Evolutionary conservation across 92 coral and sea anemone genomes (phyloP).

Genomic region (Nematostella vectensis): DNA sequence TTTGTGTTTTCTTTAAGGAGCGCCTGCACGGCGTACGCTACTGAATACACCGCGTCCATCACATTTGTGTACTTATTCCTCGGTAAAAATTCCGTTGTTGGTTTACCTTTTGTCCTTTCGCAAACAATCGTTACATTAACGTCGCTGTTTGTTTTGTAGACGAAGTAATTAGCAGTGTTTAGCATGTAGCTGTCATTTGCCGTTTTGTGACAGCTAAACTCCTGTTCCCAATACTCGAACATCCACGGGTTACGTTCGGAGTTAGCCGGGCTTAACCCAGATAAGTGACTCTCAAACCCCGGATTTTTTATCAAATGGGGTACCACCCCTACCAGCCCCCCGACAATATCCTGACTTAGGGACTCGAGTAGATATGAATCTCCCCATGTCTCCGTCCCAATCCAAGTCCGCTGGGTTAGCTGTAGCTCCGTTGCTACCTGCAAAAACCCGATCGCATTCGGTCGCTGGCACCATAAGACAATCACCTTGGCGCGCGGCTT

Average conservation of each 20-base stretch:
- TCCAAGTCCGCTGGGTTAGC: constrained; percentile 74
- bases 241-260: constrained; percentile 76
- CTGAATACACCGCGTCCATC: constrained; percentile 91
- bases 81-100: constrained; percentile 58
- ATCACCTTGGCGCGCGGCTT: constrained; percentile 56
- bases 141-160: constrained; percentile 37
- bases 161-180: constrained; percentile 19
- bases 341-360: constrained; percentile 46
- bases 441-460: constrained; percentile 79
- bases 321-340: constrained; percentile 88
- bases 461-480: constrained; percentile 87
- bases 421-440: constrained; percentile 58
- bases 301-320: constrained; percentile 55
- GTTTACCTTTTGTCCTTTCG: constrained; percentile 39
- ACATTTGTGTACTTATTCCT: constrained; percentile 93
- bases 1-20: constrained; percentile 25
- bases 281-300: constrained; percentile 52
- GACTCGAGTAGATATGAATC: constrained; percentile 58
- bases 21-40: constrained; percentile 50
- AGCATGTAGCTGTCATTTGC: neutral
- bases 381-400: constrained; percentile 99
- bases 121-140: constrained; percentile 47
- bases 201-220: constrained; percentile 27
- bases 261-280: constrained; percentile 48
- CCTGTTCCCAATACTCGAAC: constrained; percentile 62